Evolutionary conservation across 1,140 invertebrate species (phyloP).

Genomic region (Calephelis virginiensis): DNA sequence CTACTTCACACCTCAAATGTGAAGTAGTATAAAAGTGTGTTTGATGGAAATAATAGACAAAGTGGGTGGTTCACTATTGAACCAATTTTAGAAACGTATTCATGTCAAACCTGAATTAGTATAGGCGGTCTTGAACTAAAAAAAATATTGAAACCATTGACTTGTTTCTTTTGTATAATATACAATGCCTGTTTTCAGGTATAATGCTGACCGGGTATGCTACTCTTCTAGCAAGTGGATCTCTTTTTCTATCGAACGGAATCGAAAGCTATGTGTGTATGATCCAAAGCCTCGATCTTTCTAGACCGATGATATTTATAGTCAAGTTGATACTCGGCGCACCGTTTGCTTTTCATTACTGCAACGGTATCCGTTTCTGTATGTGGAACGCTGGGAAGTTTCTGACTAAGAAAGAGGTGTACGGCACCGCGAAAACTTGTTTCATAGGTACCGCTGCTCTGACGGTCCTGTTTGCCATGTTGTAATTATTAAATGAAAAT

Average conservation of each 20-base stretch:
- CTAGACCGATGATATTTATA: conserved; percentile 33
- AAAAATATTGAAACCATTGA: too few relatives aligned
- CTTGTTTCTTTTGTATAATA: too few relatives aligned
- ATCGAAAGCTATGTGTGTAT: conserved; percentile 55
- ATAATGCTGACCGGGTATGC: conserved; percentile 42
- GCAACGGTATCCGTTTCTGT: conserved; percentile 49
- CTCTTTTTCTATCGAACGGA: conserved; percentile 54
- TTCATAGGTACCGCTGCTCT: conserved; percentile 34
- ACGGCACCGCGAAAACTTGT: conserved; percentile 35
- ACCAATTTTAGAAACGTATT: too few relatives aligned
- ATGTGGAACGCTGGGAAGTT: conserved; percentile 45
- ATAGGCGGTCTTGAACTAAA: too few relatives aligned
- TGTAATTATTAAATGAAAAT: conserved; percentile 28
- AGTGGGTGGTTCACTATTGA: too few relatives aligned
- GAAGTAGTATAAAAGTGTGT: too few relatives aligned
- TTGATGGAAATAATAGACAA: too few relatives aligned
- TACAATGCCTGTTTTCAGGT: conserved; percentile 38
- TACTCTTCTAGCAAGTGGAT: conserved; percentile 37
- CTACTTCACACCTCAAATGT: too few relatives aligned
- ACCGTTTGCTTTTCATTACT: conserved; percentile 55
- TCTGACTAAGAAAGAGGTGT: conserved; percentile 44
- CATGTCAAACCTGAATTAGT: too few relatives aligned
- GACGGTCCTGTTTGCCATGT: conserved; percentile 37
- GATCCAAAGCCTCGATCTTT: conserved; percentile 57
- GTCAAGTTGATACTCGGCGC: conserved; percentile 44